Evolutionary conservation across 2,888 invertebrate species (phyloP).

Genomic region (Drosophila paramelanica): DNA sequence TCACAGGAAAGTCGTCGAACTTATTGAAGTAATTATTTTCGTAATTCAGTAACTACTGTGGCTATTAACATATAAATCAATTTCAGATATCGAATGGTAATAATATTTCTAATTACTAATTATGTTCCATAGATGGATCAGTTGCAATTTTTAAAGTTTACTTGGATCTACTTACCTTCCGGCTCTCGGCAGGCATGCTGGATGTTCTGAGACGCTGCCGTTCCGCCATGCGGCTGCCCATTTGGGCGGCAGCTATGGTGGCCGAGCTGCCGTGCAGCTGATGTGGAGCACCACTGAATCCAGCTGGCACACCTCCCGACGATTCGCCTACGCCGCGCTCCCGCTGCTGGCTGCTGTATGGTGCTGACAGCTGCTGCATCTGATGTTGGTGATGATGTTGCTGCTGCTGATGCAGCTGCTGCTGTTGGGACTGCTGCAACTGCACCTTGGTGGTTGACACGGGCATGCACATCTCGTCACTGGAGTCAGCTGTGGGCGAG

Average conservation of each 20-base stretch:
- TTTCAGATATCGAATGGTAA: no score
- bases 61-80: no score
- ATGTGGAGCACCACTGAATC: background rate
- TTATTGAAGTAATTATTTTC: no score
- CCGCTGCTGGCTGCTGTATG: constrained; percentile 36
- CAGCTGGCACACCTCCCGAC: constrained; percentile 32
- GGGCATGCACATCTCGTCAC: constrained; percentile 20
- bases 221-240: constrained; percentile 66
- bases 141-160: no score
- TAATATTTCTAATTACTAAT: no score
- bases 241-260: constrained; percentile 65
- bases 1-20: no score
- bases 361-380: constrained; percentile 8
- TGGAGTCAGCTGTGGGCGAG: constrained; percentile 49
- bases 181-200: constrained; percentile 84
- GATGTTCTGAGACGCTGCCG: constrained; percentile 84
- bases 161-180: constrained; percentile 79
- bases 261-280: constrained; percentile 65
- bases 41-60: background rate
- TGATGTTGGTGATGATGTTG: constrained; percentile 1
- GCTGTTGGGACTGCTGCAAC: background rate
- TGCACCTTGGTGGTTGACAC: background rate
- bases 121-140: no score
- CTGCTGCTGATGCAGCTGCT: constrained; percentile 12
- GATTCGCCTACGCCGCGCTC: constrained; percentile 54